phyloP scores from a whole-genome alignment of 2,797 vertebrate genomes.

The Octomys mimax region DNA sequence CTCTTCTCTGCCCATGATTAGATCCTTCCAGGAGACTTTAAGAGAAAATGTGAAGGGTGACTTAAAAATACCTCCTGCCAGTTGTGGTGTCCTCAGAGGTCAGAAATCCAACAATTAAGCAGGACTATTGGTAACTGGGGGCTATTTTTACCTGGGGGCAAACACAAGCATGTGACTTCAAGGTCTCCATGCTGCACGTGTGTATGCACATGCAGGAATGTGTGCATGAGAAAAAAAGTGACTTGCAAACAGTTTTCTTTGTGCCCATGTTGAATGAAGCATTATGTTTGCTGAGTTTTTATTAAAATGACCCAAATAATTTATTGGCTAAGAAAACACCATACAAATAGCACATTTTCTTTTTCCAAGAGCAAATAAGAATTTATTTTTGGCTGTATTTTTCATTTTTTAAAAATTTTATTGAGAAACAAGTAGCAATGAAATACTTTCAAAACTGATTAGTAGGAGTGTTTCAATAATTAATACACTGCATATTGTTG shows the following conservation, averaged over 20 bases:
- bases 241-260: neutral
- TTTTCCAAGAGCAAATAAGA: no score
- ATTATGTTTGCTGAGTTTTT: neutral
- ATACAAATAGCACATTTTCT: no score
- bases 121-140: conserved; percentile 61
- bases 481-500: no score
- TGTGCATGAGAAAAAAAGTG: neutral
- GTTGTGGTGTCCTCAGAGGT: conserved; percentile 12
- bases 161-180: neutral
- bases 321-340: neutral
- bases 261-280: neutral
- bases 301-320: neutral
- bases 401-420: no score
- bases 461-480: no score
- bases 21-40: neutral
- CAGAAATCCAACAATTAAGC: conserved; percentile 26
- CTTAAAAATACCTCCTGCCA: conserved; percentile 7
- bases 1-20: neutral
- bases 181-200: neutral
- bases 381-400: no score
- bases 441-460: no score
- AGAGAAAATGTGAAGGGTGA: neutral
- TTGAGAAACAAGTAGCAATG: no score
- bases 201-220: neutral
- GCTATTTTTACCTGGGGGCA: conserved; percentile 63